Percentiles rank a stretch among this genome's conserved stretches.
Evolutionary conservation across 1,140 invertebrate genomes (phyloP).

Genomic region (Drosophila ogumai): DNA sequence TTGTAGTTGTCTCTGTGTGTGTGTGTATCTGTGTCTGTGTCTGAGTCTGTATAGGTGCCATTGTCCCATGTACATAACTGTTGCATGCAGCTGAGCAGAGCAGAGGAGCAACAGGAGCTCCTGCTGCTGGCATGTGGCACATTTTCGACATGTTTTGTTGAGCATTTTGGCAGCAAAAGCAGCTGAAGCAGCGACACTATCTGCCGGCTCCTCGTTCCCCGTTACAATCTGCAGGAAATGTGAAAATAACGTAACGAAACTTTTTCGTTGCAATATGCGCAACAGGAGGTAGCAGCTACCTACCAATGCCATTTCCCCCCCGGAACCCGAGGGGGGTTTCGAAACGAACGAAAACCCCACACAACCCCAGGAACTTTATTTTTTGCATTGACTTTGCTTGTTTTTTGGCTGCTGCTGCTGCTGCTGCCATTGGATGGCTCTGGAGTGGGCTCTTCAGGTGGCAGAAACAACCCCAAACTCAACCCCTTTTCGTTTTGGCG

Average conservation of each 20-base stretch:
- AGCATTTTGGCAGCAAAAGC: constrained; percentile 74
- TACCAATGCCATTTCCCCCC: constrained; percentile 43
- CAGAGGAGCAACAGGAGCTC: constrained; percentile 38
- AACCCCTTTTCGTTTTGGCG: constrained; percentile 9
- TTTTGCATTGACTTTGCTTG: constrained; percentile 67
- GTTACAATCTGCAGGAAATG: constrained; percentile 76
- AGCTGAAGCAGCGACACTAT: constrained; percentile 41
- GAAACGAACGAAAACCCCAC: neutral
- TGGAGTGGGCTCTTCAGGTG: constrained; percentile 33
- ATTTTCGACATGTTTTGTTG: constrained; percentile 83
- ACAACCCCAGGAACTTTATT: constrained; percentile 33
- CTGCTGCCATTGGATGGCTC: constrained; percentile 56
- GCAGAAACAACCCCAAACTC: constrained; percentile 1
- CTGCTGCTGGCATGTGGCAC: constrained; percentile 78
- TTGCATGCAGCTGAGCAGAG: constrained; percentile 61
- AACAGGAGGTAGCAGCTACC: constrained; percentile 62
- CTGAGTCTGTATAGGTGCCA: constrained; percentile 4
- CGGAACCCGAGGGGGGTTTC: neutral
- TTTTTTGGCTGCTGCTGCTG: constrained; percentile 48
- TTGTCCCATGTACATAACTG: constrained; percentile 63
- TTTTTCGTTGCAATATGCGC: constrained; percentile 78
- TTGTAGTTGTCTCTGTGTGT: constrained; percentile 42
- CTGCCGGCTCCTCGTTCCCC: constrained; percentile 57
- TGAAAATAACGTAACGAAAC: constrained; percentile 82
- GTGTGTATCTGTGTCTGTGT: constrained; percentile 7